Conservation (phyloP, 2,888 invertebrate genomes). For the Tryphoninae sp. region DNA sequence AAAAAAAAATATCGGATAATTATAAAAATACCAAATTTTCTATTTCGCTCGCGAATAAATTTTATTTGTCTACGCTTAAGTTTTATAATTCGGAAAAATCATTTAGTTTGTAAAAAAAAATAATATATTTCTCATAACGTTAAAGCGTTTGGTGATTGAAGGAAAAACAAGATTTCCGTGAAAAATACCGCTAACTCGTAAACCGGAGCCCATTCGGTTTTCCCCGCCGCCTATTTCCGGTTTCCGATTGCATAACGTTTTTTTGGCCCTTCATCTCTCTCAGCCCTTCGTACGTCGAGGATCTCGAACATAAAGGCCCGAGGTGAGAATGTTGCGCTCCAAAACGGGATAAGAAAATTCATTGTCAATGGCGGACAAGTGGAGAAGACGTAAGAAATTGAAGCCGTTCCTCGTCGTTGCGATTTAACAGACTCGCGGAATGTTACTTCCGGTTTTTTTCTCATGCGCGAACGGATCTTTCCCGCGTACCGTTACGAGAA, state of each 20-base stretch:
- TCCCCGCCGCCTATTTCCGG: constrained; percentile 51
- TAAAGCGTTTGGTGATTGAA: background rate
- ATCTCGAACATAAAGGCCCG: background rate
- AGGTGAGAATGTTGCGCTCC: constrained; percentile 45
- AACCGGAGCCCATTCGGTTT: background rate
- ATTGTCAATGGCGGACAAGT: constrained; percentile 56
- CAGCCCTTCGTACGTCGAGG: background rate
- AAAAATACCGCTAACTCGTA: background rate
- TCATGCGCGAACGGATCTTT: constrained; percentile 41
- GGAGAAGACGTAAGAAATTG: constrained; percentile 41
- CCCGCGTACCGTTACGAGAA: constrained; percentile 64
- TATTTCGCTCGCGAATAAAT: too few species aligned
- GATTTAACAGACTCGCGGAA: constrained; percentile 63
- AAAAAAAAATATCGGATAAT: too few species aligned
- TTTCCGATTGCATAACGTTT: constrained; percentile 4
- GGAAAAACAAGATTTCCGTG: background rate
- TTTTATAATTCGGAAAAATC: too few species aligned
- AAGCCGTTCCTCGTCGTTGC: constrained; percentile 22
- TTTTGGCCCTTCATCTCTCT: background rate
- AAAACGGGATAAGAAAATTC: constrained; percentile 63
- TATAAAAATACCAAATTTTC: too few species aligned
- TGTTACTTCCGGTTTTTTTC: constrained; percentile 65
- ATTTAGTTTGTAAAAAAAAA: too few species aligned
- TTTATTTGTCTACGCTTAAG: too few species aligned
- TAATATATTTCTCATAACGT: background rate